These are phyloP conservation scores for Regulus satrapa DNA, from an alignment of 2,113 vertebrate species.

Conservation along the genomic window DNA sequence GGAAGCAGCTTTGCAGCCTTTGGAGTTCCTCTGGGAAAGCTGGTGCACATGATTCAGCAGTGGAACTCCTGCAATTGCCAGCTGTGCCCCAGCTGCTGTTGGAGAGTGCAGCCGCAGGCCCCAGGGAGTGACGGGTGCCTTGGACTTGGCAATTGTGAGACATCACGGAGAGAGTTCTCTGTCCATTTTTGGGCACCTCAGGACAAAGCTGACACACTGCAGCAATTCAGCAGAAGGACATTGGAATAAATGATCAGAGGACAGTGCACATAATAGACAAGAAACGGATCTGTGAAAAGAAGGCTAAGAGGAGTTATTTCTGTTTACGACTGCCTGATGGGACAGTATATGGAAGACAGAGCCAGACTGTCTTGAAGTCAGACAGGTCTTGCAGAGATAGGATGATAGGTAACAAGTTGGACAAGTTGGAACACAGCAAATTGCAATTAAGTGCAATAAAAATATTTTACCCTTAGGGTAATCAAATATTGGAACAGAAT, in stretches of 20 bases:
- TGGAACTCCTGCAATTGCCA: background rate
- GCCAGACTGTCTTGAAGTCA: background rate
- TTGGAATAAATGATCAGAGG: background rate
- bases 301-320: background rate
- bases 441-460: background rate
- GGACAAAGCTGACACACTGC: background rate
- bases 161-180: background rate
- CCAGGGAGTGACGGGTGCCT: background rate
- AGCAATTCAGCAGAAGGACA: background rate
- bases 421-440: background rate
- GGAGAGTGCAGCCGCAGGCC: rapidly evolving
- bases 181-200: background rate
- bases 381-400: background rate
- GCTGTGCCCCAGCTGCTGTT: background rate
- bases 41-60: background rate
- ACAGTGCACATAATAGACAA: background rate
- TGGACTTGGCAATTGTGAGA: background rate
- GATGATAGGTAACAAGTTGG: background rate
- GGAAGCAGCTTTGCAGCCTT: background rate
- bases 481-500: background rate
- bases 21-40: background rate
- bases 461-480: background rate
- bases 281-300: background rate
- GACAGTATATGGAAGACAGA: background rate
- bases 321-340: background rate